Evolutionary conservation across 1,140 invertebrate genomes (phyloP).

Genomic region (Panulirus ornatus): DNA sequence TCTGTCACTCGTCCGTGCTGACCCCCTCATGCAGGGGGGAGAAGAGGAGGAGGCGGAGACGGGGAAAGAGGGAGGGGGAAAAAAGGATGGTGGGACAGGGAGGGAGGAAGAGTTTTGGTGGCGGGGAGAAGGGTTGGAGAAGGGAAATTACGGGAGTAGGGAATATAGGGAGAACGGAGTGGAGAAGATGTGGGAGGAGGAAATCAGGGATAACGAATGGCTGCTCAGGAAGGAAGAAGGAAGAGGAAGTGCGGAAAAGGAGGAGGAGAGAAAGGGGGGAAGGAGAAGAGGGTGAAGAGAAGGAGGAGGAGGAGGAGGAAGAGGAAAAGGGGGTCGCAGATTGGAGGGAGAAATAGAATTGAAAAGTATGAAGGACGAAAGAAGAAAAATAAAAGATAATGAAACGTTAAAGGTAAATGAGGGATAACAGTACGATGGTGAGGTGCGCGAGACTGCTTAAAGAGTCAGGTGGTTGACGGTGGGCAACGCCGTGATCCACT

Average conservation of each 20-base stretch:
- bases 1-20: slow-evolving; percentile 16
- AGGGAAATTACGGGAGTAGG: background rate
- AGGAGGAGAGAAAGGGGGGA: background rate
- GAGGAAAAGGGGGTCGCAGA: no score
- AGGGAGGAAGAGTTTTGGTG: background rate
- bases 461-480: no score
- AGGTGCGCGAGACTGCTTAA: no score
- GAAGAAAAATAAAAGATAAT: no score
- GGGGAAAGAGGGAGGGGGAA: background rate
- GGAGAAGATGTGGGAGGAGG: background rate
- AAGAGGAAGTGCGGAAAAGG: no score
- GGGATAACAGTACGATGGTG: no score
- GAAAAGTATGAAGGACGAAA: background rate
- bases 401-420: background rate
- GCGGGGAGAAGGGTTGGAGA: background rate
- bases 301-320: background rate
- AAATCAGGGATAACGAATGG: background rate
- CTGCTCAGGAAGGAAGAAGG: background rate
- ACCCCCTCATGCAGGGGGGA: background rate
- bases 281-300: background rate
- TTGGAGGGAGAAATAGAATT: background rate
- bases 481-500: no score
- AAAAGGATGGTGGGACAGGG: background rate
- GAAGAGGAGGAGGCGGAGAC: background rate
- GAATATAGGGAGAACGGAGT: background rate